Evolutionary conservation across 2,888 invertebrate genomes (phyloP).

Genomic region (Scaptomyza tumidula): DNA sequence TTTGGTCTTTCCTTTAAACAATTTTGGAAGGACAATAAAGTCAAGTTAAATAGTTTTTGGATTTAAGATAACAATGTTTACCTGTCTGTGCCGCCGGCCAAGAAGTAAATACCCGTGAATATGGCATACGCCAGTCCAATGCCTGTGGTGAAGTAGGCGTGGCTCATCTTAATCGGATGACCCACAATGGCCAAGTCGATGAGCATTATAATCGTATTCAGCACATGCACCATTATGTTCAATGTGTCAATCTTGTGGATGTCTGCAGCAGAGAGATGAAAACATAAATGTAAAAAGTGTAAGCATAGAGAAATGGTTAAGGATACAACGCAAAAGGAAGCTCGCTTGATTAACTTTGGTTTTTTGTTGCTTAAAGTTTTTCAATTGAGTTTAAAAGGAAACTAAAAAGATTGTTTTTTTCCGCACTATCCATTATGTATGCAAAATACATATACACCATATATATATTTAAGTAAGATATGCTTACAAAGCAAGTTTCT

Average conservation of each 20-base stretch:
- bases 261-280: constrained; percentile 63
- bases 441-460: background rate
- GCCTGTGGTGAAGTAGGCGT: constrained; percentile 86
- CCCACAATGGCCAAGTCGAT: constrained; percentile 89
- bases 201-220: constrained; percentile 90
- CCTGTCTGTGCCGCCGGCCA: constrained; percentile 89
- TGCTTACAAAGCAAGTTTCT: background rate
- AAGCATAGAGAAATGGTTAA: background rate
- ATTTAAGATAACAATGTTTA: constrained; percentile 77
- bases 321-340: background rate
- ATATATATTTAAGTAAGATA: background rate
- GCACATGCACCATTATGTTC: constrained; percentile 85
- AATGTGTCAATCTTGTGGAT: constrained; percentile 84
- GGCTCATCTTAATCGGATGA: constrained; percentile 88
- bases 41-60: background rate
- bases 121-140: constrained; percentile 88
- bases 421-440: background rate
- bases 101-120: constrained; percentile 89
- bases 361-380: background rate
- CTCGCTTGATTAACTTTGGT: background rate
- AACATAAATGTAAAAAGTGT: constrained; percentile 14
- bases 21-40: constrained; percentile 37
- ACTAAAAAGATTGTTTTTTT: background rate
- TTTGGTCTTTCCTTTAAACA: constrained; percentile 86
- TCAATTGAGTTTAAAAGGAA: background rate